Evolutionary conservation across 2,888 invertebrate genomes (phyloP).

Genomic region (Lymantria dispar): DNA sequence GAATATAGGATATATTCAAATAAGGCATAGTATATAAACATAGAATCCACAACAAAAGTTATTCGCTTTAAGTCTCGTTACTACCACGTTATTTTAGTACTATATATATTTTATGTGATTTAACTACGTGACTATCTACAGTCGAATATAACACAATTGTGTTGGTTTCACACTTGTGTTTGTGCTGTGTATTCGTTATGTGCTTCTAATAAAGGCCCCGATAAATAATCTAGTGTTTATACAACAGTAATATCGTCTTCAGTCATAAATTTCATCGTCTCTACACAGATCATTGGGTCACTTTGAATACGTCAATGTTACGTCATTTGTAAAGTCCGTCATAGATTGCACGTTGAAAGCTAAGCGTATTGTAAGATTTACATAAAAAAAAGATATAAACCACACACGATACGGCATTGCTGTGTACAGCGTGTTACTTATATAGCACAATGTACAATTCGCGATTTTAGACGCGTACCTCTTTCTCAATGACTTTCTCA

Average conservation of each 20-base stretch:
- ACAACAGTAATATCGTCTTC: constrained; percentile 25
- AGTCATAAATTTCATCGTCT: constrained; percentile 8
- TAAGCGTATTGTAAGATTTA: constrained; percentile 67
- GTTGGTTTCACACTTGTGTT: constrained; percentile 42
- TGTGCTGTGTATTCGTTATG: constrained; percentile 39
- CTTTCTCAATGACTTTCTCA: constrained; percentile 97
- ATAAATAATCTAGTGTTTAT: constrained; percentile 40
- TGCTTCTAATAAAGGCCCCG: constrained; percentile 43
- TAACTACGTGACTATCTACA: constrained; percentile 39
- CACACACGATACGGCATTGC: constrained; percentile 73
- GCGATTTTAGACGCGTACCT: constrained; percentile 85
- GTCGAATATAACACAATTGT: constrained; percentile 38
- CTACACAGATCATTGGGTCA: constrained; percentile 2
- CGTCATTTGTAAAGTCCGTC: constrained; percentile 27
- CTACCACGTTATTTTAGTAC: constrained; percentile 26
- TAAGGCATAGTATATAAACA: constrained; percentile 14
- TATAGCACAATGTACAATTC: constrained; percentile 66
- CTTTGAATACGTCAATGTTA: constrained; percentile 19
- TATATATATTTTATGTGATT: constrained; percentile 10
- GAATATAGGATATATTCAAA: constrained; percentile 20
- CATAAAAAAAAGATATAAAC: constrained; percentile 49
- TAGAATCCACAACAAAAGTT: constrained; percentile 14
- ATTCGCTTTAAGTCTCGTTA: constrained; percentile 1
- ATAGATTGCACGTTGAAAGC: constrained; percentile 64
- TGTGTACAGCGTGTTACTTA: constrained; percentile 72